A percentile compares a stretch with the other conserved stretches of the same genome.
These are phyloP conservation scores for Sarcophaga peregrina DNA, from an alignment of 1,140 invertebrate genomes.

Conservation along the genomic window DNA sequence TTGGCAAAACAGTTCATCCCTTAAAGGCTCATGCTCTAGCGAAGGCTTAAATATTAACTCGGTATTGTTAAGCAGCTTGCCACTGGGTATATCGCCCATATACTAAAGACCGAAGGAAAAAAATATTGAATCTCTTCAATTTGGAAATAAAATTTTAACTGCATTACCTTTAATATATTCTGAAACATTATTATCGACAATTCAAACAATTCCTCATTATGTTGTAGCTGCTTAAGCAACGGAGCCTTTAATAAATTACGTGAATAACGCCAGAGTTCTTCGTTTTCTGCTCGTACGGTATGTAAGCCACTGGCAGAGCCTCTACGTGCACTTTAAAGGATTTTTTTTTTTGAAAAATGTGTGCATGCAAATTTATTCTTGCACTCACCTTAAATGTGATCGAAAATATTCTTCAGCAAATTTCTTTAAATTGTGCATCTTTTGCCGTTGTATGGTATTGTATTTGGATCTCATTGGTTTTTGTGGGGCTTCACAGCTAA, in stretches of 20 bases:
- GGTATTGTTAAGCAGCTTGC: constrained; percentile 76
- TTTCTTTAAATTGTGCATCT: constrained; percentile 83
- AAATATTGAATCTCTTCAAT: not conserved
- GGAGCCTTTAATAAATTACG: constrained; percentile 87
- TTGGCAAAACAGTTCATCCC: constrained; percentile 95
- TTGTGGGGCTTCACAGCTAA: constrained; percentile 52
- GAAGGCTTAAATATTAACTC: constrained; percentile 89
- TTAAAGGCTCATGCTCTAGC: constrained; percentile 80
- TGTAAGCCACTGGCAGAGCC: constrained; percentile 13
- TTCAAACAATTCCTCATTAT: constrained; percentile 79
- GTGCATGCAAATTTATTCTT: not conserved
- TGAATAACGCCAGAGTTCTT: constrained; percentile 85
- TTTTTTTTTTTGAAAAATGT: not conserved
- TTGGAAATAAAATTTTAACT: not conserved
- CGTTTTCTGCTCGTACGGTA: constrained; percentile 51
- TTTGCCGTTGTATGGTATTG: constrained; percentile 72
- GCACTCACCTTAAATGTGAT: constrained; percentile 63
- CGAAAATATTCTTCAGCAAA: constrained; percentile 87
- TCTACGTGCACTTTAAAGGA: constrained; percentile 1
- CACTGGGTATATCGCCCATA: constrained; percentile 91
- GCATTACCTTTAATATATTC: constrained; percentile 79
- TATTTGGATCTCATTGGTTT: constrained; percentile 61
- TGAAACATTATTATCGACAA: constrained; percentile 81
- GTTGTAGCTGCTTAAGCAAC: constrained; percentile 83
- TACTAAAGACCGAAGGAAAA: constrained; percentile 68